Evolutionary conservation across 2,113 vertebrate genomes (phyloP).

Genomic region (Peucedramus taeniatus): DNA sequence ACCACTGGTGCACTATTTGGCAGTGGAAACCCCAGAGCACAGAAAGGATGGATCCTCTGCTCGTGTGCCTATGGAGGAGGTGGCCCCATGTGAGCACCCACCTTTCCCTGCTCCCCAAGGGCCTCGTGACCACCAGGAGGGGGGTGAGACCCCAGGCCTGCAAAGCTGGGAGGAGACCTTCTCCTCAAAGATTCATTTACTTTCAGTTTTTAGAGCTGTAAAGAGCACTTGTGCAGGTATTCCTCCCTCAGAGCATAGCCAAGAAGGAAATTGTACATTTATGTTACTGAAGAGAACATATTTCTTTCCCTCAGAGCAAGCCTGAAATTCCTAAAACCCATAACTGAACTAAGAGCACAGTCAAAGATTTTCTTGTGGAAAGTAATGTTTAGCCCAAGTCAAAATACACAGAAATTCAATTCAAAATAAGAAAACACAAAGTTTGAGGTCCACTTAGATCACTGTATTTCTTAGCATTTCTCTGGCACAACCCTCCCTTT

Average conservation of each 20-base stretch:
- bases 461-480: background rate
- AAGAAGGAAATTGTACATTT: background rate
- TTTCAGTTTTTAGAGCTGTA: background rate
- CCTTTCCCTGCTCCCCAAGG: background rate
- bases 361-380: background rate
- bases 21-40: background rate
- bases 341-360: background rate
- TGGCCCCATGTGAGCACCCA: rapidly evolving
- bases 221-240: background rate
- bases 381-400: background rate
- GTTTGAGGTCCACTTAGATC: background rate
- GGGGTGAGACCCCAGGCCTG: background rate
- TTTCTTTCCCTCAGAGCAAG: background rate
- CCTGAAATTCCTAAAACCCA: background rate
- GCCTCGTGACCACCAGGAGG: background rate
- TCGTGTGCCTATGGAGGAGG: background rate
- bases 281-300: background rate
- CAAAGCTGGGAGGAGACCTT: background rate
- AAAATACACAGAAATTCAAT: background rate
- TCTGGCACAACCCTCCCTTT: background rate
- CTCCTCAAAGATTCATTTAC: background rate
- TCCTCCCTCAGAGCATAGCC: background rate
- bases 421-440: background rate
- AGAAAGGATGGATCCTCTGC: background rate
- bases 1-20: background rate